These are phyloP conservation scores for Callorhinus ursinus DNA, from an alignment of 2,113 vertebrate species.

Conservation along the genomic window DNA sequence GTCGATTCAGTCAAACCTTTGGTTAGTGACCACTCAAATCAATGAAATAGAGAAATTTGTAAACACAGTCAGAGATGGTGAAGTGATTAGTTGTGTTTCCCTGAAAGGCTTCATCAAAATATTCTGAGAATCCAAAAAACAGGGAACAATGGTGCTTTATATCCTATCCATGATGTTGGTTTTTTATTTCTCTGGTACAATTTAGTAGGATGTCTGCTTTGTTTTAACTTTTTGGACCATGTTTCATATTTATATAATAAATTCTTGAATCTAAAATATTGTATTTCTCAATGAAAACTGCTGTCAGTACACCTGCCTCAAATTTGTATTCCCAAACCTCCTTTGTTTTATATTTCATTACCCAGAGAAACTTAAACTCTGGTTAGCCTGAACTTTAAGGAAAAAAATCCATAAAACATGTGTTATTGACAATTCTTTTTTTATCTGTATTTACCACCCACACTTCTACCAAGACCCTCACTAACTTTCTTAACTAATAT, in stretches of 20 bases:
- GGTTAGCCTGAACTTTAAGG: neutral
- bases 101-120: neutral
- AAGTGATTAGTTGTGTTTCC: neutral
- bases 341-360: neutral
- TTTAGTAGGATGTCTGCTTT: neutral
- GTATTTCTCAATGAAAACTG: neutral
- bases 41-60: neutral
- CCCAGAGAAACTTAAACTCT: neutral
- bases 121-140: neutral
- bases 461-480: neutral
- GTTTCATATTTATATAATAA: neutral
- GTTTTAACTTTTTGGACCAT: neutral
- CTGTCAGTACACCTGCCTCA: neutral
- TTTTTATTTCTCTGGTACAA: neutral
- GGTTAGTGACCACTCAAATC: neutral
- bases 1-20: neutral
- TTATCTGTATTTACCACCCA: neutral
- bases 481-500: neutral
- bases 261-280: neutral
- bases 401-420: neutral
- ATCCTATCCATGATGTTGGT: neutral
- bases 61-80: neutral
- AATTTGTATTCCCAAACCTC: neutral
- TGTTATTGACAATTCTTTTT: neutral
- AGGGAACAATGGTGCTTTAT: neutral